A percentile compares a stretch with the other conserved stretches of the same genome.
These are phyloP conservation scores for Gnatocerus cornutus DNA, from an alignment of 2,888 invertebrate species.

Conservation along the genomic window DNA sequence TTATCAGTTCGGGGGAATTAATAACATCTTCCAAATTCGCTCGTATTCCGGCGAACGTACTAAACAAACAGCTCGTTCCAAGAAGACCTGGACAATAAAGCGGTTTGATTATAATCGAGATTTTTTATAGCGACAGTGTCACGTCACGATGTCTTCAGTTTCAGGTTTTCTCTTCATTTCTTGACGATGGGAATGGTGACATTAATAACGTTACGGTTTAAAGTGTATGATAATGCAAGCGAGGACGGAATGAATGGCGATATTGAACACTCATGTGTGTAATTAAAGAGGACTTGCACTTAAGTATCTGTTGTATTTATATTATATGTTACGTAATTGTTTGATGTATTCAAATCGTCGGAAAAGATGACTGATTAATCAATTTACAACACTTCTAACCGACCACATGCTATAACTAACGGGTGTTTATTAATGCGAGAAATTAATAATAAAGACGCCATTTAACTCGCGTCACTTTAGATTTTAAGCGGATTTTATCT, in stretches of 20 bases:
- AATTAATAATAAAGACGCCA: conserved; percentile 18
- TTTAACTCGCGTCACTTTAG: too few species aligned
- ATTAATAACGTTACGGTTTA: conserved; percentile 8
- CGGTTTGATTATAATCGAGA: conserved; percentile 54
- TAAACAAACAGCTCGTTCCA: conserved; percentile 25
- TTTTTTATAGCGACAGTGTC: conserved; percentile 27
- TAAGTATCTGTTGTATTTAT: conserved; percentile 5
- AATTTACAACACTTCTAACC: conserved; percentile 1
- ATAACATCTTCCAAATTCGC: conserved; percentile 12
- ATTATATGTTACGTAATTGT: conserved; percentile 17
- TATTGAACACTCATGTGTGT: conserved; percentile 2
- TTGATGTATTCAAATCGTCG: conserved; percentile 16
- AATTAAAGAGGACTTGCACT: conserved; percentile 12
- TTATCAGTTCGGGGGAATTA: conserved; percentile 12
- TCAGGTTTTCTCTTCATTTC: conserved; percentile 29
- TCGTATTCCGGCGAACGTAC: not conserved
- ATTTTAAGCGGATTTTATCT: too few species aligned
- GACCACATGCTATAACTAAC: too few species aligned
- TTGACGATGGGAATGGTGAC: not conserved
- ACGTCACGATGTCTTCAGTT: conserved; percentile 29
- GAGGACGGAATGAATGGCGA: not conserved
- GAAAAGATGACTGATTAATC: conserved; percentile 29
- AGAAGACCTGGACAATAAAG: conserved; percentile 53
- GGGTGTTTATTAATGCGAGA: too few species aligned
- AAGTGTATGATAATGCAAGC: conserved; percentile 5